Evolutionary conservation across 2,797 vertebrate genomes (phyloP).

Genomic region (Acestrorhynchus altus): DNA sequence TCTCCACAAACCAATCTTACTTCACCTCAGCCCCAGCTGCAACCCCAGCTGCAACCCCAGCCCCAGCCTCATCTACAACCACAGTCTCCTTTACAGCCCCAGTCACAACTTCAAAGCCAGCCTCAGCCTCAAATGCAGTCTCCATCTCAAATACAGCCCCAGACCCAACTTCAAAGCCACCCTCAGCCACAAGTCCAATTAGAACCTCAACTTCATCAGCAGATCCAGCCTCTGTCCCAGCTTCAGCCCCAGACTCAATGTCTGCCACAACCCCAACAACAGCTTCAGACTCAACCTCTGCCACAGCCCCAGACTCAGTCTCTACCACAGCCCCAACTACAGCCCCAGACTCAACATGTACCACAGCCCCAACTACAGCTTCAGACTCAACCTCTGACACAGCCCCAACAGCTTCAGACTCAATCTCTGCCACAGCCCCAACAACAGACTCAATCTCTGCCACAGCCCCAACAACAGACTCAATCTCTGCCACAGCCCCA

Average conservation of each 20-base stretch:
- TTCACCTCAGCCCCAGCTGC: too few species aligned
- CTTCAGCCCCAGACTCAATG: conserved; percentile 35
- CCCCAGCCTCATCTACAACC: conserved; percentile 61
- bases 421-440: conserved; percentile 35
- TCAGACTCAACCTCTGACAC: conserved; percentile 62
- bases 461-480: conserved; percentile 60
- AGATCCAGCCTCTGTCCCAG: conserved; percentile 39
- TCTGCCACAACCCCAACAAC: conserved; percentile 37
- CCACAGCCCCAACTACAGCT: conserved; percentile 40
- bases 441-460: conserved; percentile 57
- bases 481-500: conserved; percentile 61
- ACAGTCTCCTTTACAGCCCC: conserved; percentile 66
- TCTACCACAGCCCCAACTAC: conserved; percentile 38
- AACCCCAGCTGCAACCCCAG: conserved; percentile 54
- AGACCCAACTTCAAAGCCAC: conserved; percentile 62
- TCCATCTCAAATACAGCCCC: conserved; percentile 60
- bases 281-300: conserved; percentile 61
- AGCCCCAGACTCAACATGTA: conserved; percentile 59
- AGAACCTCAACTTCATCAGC: conserved; percentile 56
- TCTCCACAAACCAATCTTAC: conserved; percentile 56
- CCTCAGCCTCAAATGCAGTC: conserved; percentile 65
- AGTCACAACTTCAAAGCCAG: conserved; percentile 61
- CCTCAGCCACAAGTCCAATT: conserved; percentile 58
- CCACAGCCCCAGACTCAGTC: conserved; percentile 46
- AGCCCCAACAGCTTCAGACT: conserved; percentile 58